Evolutionary conservation across 2,113 vertebrate genomes (phyloP), one percentile per base, ranked within the genome.

Genomic region (Sylvilagus bachmani): DNA sequence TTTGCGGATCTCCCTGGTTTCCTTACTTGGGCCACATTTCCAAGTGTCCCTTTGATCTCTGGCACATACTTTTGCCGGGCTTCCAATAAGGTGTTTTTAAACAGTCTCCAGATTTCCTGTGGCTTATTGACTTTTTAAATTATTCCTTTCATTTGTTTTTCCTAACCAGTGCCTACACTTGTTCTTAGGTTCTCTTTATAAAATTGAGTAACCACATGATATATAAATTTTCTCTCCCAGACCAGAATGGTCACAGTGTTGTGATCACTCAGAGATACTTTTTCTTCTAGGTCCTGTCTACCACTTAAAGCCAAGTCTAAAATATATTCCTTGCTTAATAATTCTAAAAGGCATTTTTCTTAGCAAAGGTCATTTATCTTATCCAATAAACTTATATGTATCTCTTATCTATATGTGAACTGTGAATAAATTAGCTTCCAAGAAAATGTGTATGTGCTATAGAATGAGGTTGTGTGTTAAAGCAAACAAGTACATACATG

Each of bases 11-110:
- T 93, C 94, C 91, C 88, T 85, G 82, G 93, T 92, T 95, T 96
- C 95, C 95, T 95, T 95, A 86, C 82, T 87, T 75, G 77, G 90
- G 94, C 96, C 92, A 92, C 95, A 89, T 97, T 96, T 95, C 93
- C 95, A 97, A 96, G 95, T 95, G 81, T 83, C 83, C 90, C 94
- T 97, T 97, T 97, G 95, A 97, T 97, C 97, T 97, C 85, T 90
- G 89, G 95, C 96, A 94, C 95, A 97, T 92, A 95, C 94, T 94
- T 97, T 89, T 83, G 53, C 96, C 89, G 78, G 81, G 92, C 95
- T 97, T 97, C 97, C 96, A 97, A 89, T 91, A 97, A 97, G 97
- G 97, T 97, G 97, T 97, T 97, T 97, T 97, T 92, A 97, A 97
- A 97, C 95, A 96, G 97, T 96, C 96, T 97, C 97, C 97, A 97